phyloP scores from a whole-genome alignment of 2,888 invertebrate species.

The Venusia cambrica region DNA sequence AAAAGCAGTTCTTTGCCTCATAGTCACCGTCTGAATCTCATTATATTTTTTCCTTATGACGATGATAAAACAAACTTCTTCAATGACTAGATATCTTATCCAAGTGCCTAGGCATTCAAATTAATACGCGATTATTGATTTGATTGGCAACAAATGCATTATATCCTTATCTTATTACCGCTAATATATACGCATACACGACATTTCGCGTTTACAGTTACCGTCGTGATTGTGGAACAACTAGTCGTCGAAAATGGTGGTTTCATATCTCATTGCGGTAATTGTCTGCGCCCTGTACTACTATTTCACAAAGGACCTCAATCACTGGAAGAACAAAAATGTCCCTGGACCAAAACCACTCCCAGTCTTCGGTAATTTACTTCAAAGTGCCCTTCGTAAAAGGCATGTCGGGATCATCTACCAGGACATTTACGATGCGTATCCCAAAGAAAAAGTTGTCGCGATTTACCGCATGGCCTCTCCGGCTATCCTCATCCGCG shows the following conservation, averaged over 20 bases:
- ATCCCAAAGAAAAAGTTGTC: conserved; percentile 47
- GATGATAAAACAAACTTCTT: too few relatives aligned
- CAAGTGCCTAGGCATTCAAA: too few relatives aligned
- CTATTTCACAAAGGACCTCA: conserved; percentile 35
- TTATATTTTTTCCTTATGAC: too few relatives aligned
- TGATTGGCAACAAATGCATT: too few relatives aligned
- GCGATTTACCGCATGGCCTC: conserved; percentile 47
- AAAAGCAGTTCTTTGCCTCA: too few relatives aligned
- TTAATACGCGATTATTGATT: too few relatives aligned
- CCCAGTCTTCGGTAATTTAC: conserved; percentile 35
- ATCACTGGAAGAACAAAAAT: conserved; percentile 41
- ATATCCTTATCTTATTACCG: conserved; percentile 5
- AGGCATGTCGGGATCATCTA: conserved; percentile 36
- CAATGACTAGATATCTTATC: too few relatives aligned
- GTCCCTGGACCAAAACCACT: conserved; percentile 46
- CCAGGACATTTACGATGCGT: conserved; percentile 46
- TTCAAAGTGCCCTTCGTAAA: conserved; percentile 35
- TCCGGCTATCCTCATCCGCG: conserved; percentile 46
- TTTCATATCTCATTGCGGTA: conserved; percentile 9
- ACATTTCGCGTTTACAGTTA: conserved; percentile 8
- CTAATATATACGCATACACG: conserved; percentile 19
- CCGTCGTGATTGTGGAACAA: conserved; percentile 3
- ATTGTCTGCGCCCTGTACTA: conserved; percentile 24
- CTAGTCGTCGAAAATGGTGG: conserved; percentile 18
- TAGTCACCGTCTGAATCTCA: too few relatives aligned